Base-by-base conservation (phyloP, 2,113 vertebrate genomes). In the Epinephelus lanceolatus region DNA sequence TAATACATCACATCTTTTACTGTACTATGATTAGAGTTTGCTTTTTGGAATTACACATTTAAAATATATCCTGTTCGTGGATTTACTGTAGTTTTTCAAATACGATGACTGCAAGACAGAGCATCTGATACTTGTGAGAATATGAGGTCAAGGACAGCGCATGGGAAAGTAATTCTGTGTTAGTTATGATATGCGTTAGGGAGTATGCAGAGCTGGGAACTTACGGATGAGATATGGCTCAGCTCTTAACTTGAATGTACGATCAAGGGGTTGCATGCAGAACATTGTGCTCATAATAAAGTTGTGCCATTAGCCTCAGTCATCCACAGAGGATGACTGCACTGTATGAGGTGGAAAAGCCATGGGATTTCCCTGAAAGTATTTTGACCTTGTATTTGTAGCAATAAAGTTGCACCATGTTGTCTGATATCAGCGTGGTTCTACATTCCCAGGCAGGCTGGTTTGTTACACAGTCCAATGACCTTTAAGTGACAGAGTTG, bases 191-290 rank as follows among this genome's bases (percentile, higher is more conserved):
- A 56, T 76, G 47, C 68, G 75, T 83, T 80, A 78, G 23, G 53
- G 53, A 51, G 37, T 71, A 30, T 78, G 78, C 47, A 70, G 37
- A 82, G 53, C 82, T 61, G 70, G 45, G 21, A 60, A 59, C 1
- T 19, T 40, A 52, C 19, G 42, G 71, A 60, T 47, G 61, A 60
- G 65, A 30, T 21, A 70, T 59, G 57, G 25, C 62, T 85, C 1
- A 2, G 70, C 67, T 81, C 76, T 82, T 67, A 68, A 76, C 53
- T 51, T 75, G 13, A 60, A 80, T 56, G 52, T 80, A 42, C 45
- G 63, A 79, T 85, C 80, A 87, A 76, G 73, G 19, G 67, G 78
- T 90, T 87, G 30, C 86, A 86, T 90, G 88, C 86, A 86, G 52
- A 65, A 76, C 33, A 76, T 45, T 73, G 30, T 52, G 71, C 75